Conservation (phyloP, 2,888 invertebrate species). For the Bembecia ichneumoniformis region DNA sequence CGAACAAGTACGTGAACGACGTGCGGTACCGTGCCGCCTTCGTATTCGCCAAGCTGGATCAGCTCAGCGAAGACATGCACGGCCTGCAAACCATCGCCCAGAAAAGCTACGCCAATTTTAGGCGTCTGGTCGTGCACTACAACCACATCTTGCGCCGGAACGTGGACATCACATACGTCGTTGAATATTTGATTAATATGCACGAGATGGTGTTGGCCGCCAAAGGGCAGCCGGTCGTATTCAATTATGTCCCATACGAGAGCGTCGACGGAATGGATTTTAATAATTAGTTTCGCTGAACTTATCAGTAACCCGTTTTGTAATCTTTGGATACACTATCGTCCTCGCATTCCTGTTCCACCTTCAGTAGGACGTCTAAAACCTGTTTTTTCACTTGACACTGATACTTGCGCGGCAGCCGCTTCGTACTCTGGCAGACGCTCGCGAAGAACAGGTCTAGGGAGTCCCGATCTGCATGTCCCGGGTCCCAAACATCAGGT, state of each 20-base stretch:
- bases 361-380: slow-evolving; percentile 43
- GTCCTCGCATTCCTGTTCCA: slow-evolving; percentile 44
- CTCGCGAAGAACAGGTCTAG: slow-evolving; percentile 62
- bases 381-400: slow-evolving; percentile 44
- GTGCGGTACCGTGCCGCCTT: slow-evolving; percentile 17
- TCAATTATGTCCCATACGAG: neutral
- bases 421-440: slow-evolving; percentile 53
- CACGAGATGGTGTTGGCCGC: neutral
- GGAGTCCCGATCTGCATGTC: slow-evolving; percentile 31
- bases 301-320: neutral
- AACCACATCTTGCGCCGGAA: slow-evolving; percentile 17
- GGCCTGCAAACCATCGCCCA: slow-evolving; percentile 9
- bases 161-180: slow-evolving; percentile 29
- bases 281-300: neutral
- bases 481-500: slow-evolving; percentile 31
- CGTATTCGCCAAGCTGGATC: slow-evolving; percentile 21
- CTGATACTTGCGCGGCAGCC: slow-evolving; percentile 41
- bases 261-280: neutral
- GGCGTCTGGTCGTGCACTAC: slow-evolving; percentile 14
- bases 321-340: slow-evolving; percentile 10
- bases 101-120: neutral
- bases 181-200: slow-evolving; percentile 13
- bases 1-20: slow-evolving; percentile 11
- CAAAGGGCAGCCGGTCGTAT: neutral
- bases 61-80: slow-evolving; percentile 18